These are phyloP conservation scores for Tachysurus vachellii DNA, from an alignment of 2,113 vertebrate species.

Conservation along the genomic window DNA sequence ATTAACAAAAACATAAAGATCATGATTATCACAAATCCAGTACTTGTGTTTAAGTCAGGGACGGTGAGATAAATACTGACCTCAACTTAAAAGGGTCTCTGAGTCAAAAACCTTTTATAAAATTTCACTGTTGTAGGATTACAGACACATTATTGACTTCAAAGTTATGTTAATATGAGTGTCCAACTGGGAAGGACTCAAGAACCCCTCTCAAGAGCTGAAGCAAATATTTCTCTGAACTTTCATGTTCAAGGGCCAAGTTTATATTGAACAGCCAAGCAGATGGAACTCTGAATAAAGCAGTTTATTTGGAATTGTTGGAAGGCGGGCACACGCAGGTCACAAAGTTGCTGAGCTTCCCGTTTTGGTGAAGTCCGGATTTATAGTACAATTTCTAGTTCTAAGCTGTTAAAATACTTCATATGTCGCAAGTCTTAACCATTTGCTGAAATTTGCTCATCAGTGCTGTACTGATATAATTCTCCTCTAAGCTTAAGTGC, in stretches of 20 bases:
- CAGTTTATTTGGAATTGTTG: conserved; percentile 24
- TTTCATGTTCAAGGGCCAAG: conserved; percentile 27
- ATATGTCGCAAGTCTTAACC: conserved; percentile 50
- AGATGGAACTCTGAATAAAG: conserved; percentile 39
- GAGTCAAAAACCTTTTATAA: conserved; percentile 9
- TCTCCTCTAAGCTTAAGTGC: conserved; percentile 73
- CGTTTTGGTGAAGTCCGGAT: neutral
- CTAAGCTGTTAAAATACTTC: neutral
- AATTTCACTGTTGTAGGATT: conserved; percentile 20
- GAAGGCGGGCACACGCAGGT: conserved; percentile 14
- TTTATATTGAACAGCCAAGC: conserved; percentile 39
- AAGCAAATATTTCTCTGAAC: conserved; percentile 42
- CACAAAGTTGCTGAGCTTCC: conserved; percentile 20
- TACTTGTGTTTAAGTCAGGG: neutral
- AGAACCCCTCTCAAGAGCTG: conserved; percentile 37
- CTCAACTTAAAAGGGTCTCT: neutral
- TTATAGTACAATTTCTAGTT: neutral
- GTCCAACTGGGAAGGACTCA: conserved; percentile 7
- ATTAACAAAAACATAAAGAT: neutral
- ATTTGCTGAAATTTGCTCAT: conserved; percentile 69
- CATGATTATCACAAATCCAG: neutral
- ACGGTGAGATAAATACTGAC: neutral
- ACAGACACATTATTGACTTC: conserved; percentile 35
- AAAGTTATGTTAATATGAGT: conserved; percentile 13
- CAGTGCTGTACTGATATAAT: conserved; percentile 68